Evolutionary conservation across 1,140 invertebrate species (phyloP).

Genomic region (Lordiphosa collinella): DNA sequence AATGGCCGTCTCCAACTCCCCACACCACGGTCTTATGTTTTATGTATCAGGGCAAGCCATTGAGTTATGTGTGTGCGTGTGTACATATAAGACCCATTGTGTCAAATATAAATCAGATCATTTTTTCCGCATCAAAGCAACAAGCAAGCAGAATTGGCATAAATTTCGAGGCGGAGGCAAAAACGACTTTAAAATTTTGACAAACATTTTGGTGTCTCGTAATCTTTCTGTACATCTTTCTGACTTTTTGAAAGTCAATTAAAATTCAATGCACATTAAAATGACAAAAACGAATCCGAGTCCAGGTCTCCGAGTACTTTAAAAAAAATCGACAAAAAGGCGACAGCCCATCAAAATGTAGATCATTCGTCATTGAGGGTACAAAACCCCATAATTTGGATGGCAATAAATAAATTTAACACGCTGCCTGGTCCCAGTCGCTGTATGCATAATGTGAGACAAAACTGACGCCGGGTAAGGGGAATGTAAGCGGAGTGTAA

Average conservation of each 20-base stretch:
- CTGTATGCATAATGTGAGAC: conserved; percentile 39
- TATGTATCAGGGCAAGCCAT: conserved; percentile 63
- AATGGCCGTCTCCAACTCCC: conserved; percentile 50
- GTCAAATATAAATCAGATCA: conserved; percentile 79
- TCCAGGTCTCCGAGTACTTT: conserved; percentile 38
- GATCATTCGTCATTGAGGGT: conserved; percentile 70
- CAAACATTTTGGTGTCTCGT: conserved; percentile 56
- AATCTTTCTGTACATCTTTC: conserved; percentile 38
- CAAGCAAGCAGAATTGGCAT: conserved; percentile 56
- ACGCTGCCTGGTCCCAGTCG: conserved; percentile 21
- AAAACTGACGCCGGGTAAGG: conserved; percentile 11
- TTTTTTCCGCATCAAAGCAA: conserved; percentile 53
- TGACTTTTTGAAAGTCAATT: conserved; percentile 64
- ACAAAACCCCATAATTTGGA: conserved; percentile 57
- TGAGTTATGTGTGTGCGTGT: conserved; percentile 36
- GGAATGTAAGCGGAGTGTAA: not conserved
- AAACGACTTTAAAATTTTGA: conserved; percentile 66
- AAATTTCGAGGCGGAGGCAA: conserved; percentile 52
- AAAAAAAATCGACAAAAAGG: conserved; percentile 23
- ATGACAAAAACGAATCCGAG: conserved; percentile 66
- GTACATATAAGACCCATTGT: conserved; percentile 61
- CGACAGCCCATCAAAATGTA: conserved; percentile 66
- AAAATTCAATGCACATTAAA: conserved; percentile 78
- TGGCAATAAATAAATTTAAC: conserved; percentile 72
- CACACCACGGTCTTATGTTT: conserved; percentile 59